phyloP scores from a whole-genome alignment of 2,797 vertebrate species.

The Siniperca obscura region DNA sequence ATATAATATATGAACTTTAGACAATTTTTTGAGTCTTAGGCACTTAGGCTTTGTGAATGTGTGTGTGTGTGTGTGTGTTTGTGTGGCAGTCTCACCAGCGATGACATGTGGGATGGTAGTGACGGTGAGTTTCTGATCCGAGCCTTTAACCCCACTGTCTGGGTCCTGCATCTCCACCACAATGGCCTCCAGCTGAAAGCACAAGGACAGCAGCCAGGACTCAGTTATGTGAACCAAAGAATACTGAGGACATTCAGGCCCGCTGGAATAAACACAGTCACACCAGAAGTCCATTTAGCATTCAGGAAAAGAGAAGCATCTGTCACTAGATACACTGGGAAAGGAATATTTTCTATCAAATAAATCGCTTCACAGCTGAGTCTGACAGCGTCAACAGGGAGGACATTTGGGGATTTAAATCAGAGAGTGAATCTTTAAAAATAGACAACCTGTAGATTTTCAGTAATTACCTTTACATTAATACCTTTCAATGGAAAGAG shows the following conservation, averaged over 20 bases:
- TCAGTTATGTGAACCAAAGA: background rate
- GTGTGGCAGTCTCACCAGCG: slow-evolving; percentile 83
- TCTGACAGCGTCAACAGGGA: background rate
- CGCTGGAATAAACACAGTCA: background rate
- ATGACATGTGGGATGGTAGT: slow-evolving; percentile 90
- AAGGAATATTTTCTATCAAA: background rate
- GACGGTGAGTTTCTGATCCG: slow-evolving; percentile 89
- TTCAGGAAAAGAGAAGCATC: background rate
- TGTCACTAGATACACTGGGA: background rate
- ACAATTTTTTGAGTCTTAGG: background rate
- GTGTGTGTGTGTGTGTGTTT: background rate
- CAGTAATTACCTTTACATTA: background rate
- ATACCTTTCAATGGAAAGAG: background rate
- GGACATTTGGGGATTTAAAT: background rate
- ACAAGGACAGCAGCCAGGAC: background rate
- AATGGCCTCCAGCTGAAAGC: slow-evolving; percentile 86
- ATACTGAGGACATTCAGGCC: background rate
- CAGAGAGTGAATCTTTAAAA: background rate
- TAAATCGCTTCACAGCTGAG: background rate
- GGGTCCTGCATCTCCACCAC: slow-evolving; percentile 94
- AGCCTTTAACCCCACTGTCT: slow-evolving; percentile 87
- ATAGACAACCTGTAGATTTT: background rate
- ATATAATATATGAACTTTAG: background rate
- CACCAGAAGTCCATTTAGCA: background rate
- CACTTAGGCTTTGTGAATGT: background rate